A percentile compares a stretch with the other conserved stretches of the same genome.
Evolutionary conservation across 1,140 invertebrate species (phyloP).

Genomic region (Drosophila insularis): DNA sequence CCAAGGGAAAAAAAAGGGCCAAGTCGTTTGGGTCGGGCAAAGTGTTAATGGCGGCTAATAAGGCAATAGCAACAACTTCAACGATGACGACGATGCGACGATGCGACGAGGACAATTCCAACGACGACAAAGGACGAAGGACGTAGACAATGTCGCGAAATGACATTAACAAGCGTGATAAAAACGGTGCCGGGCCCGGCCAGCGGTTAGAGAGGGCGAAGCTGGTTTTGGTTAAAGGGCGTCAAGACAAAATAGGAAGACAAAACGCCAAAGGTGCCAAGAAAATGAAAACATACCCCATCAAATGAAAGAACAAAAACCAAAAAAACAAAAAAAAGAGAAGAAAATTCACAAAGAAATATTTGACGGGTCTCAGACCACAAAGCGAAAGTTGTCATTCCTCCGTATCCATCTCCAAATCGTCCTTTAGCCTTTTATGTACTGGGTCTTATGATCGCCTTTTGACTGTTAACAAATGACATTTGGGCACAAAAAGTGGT

Average conservation of each 20-base stretch:
- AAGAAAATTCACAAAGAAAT: conserved; percentile 3
- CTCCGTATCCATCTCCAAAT: no score
- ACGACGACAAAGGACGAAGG: background rate
- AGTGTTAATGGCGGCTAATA: conserved; percentile 29
- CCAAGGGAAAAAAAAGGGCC: background rate
- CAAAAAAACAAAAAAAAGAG: background rate
- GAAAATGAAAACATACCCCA: conserved; percentile 3
- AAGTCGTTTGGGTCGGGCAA: conserved; percentile 11
- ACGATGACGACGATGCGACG: background rate
- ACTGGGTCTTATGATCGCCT: no score
- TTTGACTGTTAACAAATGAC: background rate
- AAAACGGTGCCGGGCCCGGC: background rate
- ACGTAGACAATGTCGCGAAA: conserved; percentile 12
- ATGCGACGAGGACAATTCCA: background rate
- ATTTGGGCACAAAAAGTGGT: no score
- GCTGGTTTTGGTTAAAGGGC: background rate
- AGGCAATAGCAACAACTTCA: conserved; percentile 11
- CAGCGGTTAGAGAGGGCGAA: background rate
- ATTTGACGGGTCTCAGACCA: conserved; percentile 5
- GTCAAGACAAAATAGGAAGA: conserved; percentile 2
- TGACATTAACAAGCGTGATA: conserved; percentile 24
- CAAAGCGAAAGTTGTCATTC: conserved; percentile 7
- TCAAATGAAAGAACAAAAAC: background rate
- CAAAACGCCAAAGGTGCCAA: conserved; percentile 8
- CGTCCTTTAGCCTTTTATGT: background rate